Percentiles rank a stretch among this genome's conserved stretches.
Evolutionary conservation across 2,113 vertebrate species (phyloP).

Genomic region (Rhombomys opimus): DNA sequence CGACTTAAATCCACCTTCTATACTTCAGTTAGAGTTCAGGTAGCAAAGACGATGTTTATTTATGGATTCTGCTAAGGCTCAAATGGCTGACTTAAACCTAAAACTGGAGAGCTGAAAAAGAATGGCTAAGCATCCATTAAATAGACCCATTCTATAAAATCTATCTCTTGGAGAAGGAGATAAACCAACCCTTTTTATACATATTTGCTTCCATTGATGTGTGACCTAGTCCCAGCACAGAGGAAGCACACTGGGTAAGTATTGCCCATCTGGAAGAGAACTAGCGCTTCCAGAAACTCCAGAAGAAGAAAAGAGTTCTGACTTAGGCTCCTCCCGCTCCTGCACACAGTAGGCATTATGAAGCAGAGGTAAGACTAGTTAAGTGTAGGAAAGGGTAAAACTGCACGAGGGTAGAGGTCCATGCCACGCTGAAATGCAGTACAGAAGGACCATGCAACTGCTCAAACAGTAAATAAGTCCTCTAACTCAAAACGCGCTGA

Average conservation of each 20-base stretch:
- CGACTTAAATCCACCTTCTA: not conserved
- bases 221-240: not conserved
- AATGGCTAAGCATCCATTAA: not conserved
- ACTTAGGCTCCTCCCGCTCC: not conserved
- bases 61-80: not conserved
- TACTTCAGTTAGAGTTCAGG: not conserved
- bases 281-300: not conserved
- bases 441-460: not conserved
- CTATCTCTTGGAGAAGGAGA: conserved; percentile 23
- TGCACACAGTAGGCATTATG: not conserved
- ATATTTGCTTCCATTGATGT: not conserved
- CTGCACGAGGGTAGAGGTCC: not conserved
- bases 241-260: not conserved
- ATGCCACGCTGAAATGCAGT: too few relatives aligned
- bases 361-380: not conserved
- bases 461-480: not conserved
- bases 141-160: not conserved
- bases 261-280: not conserved
- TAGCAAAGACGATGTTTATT: not conserved
- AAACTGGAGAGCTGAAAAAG: not conserved
- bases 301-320: not conserved
- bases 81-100: not conserved
- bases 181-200: not conserved
- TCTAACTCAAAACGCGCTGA: not conserved
- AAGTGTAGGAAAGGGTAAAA: not conserved